Evolutionary conservation across 2,888 invertebrate species (phyloP).

Genomic region (Caenorhabditis japonica): DNA sequence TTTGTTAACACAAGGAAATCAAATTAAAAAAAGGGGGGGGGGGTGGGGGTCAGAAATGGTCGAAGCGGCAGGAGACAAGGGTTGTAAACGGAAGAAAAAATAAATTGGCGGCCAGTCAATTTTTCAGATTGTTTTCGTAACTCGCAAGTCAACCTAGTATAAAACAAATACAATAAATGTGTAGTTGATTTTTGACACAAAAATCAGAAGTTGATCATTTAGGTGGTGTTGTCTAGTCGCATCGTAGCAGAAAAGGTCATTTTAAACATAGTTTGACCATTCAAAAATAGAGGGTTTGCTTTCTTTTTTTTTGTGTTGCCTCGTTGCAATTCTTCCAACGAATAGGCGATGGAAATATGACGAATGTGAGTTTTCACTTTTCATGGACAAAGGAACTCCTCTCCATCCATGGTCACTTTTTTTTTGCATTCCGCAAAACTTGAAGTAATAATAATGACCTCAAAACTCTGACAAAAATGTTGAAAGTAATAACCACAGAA

Average conservation of each 20-base stretch:
- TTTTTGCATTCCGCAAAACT: constrained; percentile 4
- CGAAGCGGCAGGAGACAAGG: neutral
- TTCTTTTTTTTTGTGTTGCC: too few relatives aligned
- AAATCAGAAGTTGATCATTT: too few relatives aligned
- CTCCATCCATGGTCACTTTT: constrained; percentile 7
- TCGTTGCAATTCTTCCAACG: constrained; percentile 15
- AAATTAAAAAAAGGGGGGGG: too few relatives aligned
- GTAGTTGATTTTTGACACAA: too few relatives aligned
- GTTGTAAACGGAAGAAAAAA: constrained; percentile 13
- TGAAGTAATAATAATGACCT: neutral
- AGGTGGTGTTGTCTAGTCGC: neutral
- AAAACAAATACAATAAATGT: neutral
- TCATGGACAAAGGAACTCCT: constrained; percentile 15
- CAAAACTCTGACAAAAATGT: neutral
- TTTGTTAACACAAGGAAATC: constrained; percentile 6
- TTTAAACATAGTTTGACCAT: constrained; percentile 2
- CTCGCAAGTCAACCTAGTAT: neutral
- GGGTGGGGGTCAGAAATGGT: constrained; percentile 11
- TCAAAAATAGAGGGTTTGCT: neutral
- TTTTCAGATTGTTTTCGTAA: constrained; percentile 16
- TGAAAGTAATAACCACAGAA: neutral
- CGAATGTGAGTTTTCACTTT: constrained; percentile 17
- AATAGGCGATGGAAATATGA: constrained; percentile 18
- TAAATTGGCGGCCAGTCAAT: neutral
- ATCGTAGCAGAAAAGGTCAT: constrained; percentile 2